Percentiles rank a stretch among this genome's conserved stretches.
These are phyloP conservation scores for Okapia johnstoni DNA, from an alignment of 2,113 vertebrate species.

Conservation along the genomic window DNA sequence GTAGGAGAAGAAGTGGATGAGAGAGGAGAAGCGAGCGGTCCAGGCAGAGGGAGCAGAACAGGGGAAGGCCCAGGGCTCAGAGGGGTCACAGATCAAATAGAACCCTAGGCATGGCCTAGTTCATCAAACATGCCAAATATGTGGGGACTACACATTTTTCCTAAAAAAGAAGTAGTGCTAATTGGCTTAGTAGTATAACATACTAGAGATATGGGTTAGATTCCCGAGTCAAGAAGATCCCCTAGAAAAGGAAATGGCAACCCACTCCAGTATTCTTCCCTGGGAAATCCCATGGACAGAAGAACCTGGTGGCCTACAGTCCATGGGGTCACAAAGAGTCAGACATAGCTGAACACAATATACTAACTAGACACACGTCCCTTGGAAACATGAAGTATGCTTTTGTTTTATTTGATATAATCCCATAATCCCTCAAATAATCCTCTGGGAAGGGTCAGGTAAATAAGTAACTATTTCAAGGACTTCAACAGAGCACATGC, in stretches of 20 bases:
- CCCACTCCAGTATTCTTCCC: not conserved
- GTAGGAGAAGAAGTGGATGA: not conserved
- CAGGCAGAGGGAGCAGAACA: not conserved
- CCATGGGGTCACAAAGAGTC: not conserved
- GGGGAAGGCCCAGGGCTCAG: not conserved
- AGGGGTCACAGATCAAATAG: not conserved
- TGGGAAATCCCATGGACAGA: not conserved
- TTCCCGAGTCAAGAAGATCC: not conserved
- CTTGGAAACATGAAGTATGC: not conserved
- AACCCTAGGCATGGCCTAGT: not conserved
- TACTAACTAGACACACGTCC: not conserved
- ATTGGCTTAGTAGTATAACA: not conserved
- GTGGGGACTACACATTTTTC: not conserved
- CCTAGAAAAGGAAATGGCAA: not conserved
- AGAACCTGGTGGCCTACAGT: not conserved
- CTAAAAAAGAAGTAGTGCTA: not conserved
- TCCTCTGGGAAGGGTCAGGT: not conserved
- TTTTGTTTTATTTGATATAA: constrained; percentile 24
- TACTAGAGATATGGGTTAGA: not conserved
- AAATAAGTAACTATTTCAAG: not conserved
- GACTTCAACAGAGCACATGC: not conserved
- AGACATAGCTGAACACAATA: not conserved
- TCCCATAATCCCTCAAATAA: not conserved
- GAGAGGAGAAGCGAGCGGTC: not conserved
- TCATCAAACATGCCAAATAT: not conserved